Evolutionary conservation across 2,113 vertebrate species (phyloP).

Genomic region (Cinclus cinclus): DNA sequence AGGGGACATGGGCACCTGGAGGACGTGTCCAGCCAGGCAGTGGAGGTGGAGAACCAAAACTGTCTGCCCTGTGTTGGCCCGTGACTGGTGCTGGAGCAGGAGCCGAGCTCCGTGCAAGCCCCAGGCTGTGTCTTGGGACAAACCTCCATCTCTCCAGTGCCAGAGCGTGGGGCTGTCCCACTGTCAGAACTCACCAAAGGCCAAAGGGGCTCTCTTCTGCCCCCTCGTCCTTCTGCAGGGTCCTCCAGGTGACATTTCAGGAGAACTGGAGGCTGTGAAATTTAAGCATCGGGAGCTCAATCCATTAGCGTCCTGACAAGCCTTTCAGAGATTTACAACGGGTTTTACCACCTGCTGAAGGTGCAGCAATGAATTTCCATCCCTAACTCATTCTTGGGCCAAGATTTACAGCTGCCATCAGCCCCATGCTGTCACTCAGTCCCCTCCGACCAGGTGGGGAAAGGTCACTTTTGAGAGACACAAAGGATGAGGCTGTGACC

Average conservation of each 20-base stretch:
- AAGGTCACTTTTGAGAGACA: constrained; percentile 22
- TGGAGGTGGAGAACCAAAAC: background rate
- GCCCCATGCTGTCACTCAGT: constrained; percentile 13
- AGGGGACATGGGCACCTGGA: background rate
- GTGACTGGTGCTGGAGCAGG: background rate
- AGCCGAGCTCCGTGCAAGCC: rapidly evolving
- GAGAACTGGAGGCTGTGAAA: constrained; percentile 34
- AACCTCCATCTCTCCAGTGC: rapidly evolving
- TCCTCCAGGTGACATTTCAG: constrained; percentile 48
- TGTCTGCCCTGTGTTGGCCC: background rate
- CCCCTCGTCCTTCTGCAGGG: background rate
- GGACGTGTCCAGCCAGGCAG: background rate
- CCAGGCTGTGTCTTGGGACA: background rate
- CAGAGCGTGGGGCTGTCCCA: rapidly evolving
- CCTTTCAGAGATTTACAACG: constrained; percentile 42
- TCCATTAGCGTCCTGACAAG: constrained; percentile 53
- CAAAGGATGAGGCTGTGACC: background rate
- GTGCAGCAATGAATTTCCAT: constrained; percentile 39
- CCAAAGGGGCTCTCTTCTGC: background rate
- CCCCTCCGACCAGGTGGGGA: background rate
- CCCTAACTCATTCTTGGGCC: constrained; percentile 1
- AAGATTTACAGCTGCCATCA: constrained; percentile 51
- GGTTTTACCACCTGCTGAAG: constrained; percentile 53
- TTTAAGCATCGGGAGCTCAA: background rate
- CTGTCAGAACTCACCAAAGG: background rate